Percentiles rank a stretch among this genome's conserved stretches.
Conservation (phyloP, 1,140 invertebrate species). For the Hycleus cichorii region DNA sequence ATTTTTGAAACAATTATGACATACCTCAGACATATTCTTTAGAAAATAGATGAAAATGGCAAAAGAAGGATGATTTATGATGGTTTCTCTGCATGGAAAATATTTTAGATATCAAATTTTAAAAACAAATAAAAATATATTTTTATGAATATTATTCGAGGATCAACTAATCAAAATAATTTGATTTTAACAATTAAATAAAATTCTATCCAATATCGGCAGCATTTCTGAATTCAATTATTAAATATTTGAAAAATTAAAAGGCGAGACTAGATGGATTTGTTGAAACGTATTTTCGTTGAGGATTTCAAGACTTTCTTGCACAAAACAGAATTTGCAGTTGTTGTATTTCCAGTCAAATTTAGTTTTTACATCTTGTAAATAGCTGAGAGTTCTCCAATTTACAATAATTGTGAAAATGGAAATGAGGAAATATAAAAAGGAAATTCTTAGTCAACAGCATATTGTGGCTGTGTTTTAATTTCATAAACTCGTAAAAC, state of each 20-base stretch:
- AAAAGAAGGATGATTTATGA: conserved; percentile 6
- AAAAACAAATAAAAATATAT: conserved; percentile 23
- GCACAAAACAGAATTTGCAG: too few species aligned
- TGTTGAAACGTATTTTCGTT: too few species aligned
- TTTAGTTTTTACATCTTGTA: too few species aligned
- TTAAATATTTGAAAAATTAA: too few species aligned
- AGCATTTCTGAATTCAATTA: background rate
- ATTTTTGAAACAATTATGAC: conserved; percentile 11
- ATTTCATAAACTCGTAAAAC: background rate
- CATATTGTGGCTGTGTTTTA: conserved; percentile 27
- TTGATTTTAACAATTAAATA: too few species aligned
- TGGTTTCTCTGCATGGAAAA: conserved; percentile 1
- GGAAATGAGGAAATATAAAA: background rate
- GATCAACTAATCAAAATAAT: too few species aligned
- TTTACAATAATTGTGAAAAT: background rate
- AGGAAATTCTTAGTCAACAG: conserved; percentile 23
- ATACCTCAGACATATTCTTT: conserved; percentile 25
- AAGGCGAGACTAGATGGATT: too few species aligned
- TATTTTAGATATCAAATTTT: conserved; percentile 23
- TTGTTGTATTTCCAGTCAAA: too few species aligned
- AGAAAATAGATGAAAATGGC: conserved; percentile 7
- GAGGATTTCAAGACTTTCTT: too few species aligned
- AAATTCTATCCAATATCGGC: too few species aligned
- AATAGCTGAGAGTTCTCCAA: background rate
- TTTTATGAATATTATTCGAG: conserved; percentile 21